A percentile compares a stretch with the other conserved stretches of the same genome.
Conservation (phyloP, 2,888 invertebrate genomes). For the Drosophila ezoana region DNA sequence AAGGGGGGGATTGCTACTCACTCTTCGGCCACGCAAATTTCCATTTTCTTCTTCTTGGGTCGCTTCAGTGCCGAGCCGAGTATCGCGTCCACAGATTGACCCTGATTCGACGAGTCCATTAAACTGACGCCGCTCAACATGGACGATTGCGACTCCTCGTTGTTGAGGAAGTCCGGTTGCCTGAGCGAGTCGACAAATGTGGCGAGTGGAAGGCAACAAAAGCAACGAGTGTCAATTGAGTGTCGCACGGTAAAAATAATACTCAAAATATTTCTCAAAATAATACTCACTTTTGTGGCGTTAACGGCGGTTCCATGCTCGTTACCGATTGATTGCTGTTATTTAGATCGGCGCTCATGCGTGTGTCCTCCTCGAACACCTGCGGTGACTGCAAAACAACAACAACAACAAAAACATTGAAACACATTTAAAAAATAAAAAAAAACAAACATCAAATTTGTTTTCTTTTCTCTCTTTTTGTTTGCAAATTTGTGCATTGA, state of each 20-base stretch:
- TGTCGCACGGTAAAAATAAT: neutral
- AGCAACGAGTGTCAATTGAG: neutral
- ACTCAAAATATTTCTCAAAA: neutral
- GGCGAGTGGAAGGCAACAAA: neutral
- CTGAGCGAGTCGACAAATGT: conserved; percentile 45
- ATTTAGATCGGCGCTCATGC: conserved; percentile 89
- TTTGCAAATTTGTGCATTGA: conserved; percentile 15
- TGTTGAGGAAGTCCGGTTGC: conserved; percentile 83
- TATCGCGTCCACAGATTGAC: conserved; percentile 64
- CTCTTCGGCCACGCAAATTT: conserved; percentile 86
- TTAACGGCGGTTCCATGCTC: conserved; percentile 71
- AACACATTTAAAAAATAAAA: too few relatives aligned
- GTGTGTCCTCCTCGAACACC: conserved; percentile 90
- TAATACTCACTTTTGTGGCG: conserved; percentile 73
- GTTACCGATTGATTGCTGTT: conserved; percentile 69
- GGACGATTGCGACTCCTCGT: conserved; percentile 93
- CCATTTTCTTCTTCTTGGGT: conserved; percentile 85
- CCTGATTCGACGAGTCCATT: conserved; percentile 81
- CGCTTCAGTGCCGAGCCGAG: conserved; percentile 82
- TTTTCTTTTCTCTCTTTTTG: neutral
- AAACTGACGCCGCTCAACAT: conserved; percentile 88
- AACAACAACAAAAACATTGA: conserved; percentile 4
- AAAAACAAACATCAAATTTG: neutral
- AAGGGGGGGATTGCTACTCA: conserved; percentile 62
- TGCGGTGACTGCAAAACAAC: conserved; percentile 84